Conservation (phyloP, 2,113 vertebrate genomes). For the Actinemys pallida region DNA sequence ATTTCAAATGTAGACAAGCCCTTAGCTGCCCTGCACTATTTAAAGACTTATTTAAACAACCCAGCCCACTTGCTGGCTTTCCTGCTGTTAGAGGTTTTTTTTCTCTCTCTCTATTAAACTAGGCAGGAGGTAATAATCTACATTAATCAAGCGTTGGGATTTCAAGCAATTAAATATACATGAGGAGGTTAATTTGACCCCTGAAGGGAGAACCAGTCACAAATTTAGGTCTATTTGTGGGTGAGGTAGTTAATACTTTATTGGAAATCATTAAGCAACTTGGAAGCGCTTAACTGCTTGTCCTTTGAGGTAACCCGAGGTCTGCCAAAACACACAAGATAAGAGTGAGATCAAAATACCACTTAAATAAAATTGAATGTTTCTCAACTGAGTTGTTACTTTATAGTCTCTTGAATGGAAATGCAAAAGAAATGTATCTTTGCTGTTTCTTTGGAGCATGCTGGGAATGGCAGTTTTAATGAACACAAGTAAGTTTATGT, state of each 20-base stretch:
- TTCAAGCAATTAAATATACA: neutral
- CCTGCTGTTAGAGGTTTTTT: neutral
- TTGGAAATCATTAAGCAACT: constrained; percentile 11
- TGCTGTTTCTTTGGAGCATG: neutral
- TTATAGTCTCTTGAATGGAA: neutral
- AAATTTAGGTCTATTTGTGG: neutral
- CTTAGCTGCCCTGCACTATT: neutral
- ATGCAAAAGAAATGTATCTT: neutral
- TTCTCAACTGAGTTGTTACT: neutral
- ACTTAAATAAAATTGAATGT: neutral
- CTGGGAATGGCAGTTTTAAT: neutral
- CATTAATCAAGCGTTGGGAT: neutral
- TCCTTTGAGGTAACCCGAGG: constrained; percentile 21
- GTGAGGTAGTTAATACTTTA: neutral
- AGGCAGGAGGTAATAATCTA: neutral
- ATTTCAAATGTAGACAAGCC: neutral
- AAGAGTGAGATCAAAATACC: neutral
- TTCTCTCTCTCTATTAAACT: neutral
- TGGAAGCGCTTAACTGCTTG: constrained; percentile 38
- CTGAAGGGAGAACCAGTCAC: constrained; percentile 5
- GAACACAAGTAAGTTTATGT: neutral
- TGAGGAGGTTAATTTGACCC: constrained; percentile 19
- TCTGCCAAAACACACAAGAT: neutral
- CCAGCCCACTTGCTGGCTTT: neutral
- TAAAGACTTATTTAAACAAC: neutral